Evolutionary conservation across 2,113 vertebrate species (phyloP).

Genomic region (Thomomys bottae): DNA sequence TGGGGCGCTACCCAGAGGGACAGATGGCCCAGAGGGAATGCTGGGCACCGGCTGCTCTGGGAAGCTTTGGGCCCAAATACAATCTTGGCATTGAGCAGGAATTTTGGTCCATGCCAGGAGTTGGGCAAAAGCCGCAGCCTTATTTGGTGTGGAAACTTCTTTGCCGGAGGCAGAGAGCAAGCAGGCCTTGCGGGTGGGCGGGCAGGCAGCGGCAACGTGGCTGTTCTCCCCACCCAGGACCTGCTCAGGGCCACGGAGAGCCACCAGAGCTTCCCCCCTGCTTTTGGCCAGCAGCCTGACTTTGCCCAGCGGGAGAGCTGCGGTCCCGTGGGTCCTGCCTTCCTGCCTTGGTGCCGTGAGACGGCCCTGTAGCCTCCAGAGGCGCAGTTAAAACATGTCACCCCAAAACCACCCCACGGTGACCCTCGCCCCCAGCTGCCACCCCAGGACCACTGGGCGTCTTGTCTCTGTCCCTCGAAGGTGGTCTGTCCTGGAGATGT

Average conservation of each 20-base stretch:
- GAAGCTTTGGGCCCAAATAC: background rate
- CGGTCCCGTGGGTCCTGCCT: too few relatives aligned
- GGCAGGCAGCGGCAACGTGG: background rate
- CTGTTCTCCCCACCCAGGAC: accelerated
- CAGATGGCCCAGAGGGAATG: background rate
- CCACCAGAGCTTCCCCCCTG: too few relatives aligned
- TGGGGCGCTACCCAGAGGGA: background rate
- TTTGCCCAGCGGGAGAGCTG: too few relatives aligned
- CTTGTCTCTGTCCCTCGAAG: too few relatives aligned
- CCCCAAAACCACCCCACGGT: too few relatives aligned
- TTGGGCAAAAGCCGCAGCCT: constrained; percentile 47
- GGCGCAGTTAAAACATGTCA: accelerated
- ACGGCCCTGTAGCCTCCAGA: too few relatives aligned
- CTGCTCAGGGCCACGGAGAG: too few relatives aligned
- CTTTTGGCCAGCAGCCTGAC: background rate
- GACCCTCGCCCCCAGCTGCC: background rate
- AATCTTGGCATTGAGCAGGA: constrained; percentile 40
- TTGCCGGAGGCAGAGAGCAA: background rate
- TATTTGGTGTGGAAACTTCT: constrained; percentile 82
- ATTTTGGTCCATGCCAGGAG: constrained; percentile 30
- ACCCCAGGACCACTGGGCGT: too few relatives aligned
- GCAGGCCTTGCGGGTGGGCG: background rate
- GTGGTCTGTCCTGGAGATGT: background rate
- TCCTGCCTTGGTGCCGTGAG: too few relatives aligned
- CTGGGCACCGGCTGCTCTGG: background rate